These are phyloP conservation scores for Camponotus fellah DNA, from an alignment of 2,888 invertebrate genomes.

Conservation along the genomic window DNA sequence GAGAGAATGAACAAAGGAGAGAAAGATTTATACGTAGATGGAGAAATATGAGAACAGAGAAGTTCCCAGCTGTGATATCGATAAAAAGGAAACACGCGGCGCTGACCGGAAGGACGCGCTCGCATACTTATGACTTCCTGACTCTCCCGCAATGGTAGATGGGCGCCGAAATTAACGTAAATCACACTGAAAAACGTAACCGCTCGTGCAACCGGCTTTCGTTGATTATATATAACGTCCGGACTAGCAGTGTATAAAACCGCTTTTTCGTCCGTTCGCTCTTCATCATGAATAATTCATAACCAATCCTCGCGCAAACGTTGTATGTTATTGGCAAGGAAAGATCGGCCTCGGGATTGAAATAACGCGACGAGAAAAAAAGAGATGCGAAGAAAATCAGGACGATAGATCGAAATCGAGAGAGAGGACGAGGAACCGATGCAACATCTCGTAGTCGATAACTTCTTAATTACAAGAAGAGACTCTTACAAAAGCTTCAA, in stretches of 20 bases:
- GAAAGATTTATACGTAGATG: constrained; percentile 26
- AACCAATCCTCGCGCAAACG: constrained; percentile 68
- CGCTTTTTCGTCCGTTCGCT: constrained; percentile 67
- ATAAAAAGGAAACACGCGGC: constrained; percentile 72
- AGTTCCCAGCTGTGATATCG: constrained; percentile 37
- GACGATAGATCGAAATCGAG: constrained; percentile 55
- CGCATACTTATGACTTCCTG: constrained; percentile 82
- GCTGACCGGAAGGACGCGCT: constrained; percentile 79
- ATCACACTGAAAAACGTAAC: constrained; percentile 75
- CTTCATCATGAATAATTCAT: constrained; percentile 77
- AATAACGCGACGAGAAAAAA: constrained; percentile 14
- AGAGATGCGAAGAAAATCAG: constrained; percentile 10
- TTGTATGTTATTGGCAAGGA: constrained; percentile 67
- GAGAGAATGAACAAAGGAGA: neutral
- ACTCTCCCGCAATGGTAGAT: constrained; percentile 62
- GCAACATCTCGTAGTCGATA: constrained; percentile 65
- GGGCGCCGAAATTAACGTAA: constrained; percentile 80
- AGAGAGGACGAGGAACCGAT: constrained; percentile 39
- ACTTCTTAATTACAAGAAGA: constrained; percentile 71
- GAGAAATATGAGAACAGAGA: constrained; percentile 33
- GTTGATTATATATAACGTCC: constrained; percentile 68
- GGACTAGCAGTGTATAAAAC: constrained; percentile 64
- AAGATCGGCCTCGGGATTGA: constrained; percentile 21
- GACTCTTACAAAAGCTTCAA: constrained; percentile 51
- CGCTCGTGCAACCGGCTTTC: constrained; percentile 49